Evolutionary conservation across 2,113 vertebrate genomes (phyloP), one percentile per base, ranked within the genome.

Genomic region (Porphyrio hochstetteri): DNA sequence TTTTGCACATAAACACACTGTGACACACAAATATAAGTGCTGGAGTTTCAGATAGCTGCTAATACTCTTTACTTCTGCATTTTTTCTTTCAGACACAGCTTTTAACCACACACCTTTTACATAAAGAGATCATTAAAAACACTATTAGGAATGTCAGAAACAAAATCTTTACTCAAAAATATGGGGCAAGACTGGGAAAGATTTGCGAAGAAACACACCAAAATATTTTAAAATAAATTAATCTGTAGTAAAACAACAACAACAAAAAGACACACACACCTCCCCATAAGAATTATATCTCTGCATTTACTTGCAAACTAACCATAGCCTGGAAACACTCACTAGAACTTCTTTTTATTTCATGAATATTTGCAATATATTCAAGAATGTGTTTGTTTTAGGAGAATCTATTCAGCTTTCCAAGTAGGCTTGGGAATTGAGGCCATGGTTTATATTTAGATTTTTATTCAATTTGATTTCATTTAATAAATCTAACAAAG

Each of bases 211-310:
- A 36, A 50, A 6, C 1, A 65, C 50, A 82, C 50, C 4, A 69
- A 76, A 76, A n/a, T 72, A 59, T 79, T 67, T 70, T 13, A 25
- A 60, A 91, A 67, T 1, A 72, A 84, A 76, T 55, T 57, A 2
- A 42, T 29, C 4, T 77, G 38, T 29, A 70, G 16, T 9, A 63
- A 85, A 88, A 33, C 19, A 80, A 60, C 4, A 4, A 71, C n/a
- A 3, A 36, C 50, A 71, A 3, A 40, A 60, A 71, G 17, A 27
- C 5, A 18, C 5, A 2, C 5, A 9, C 21, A 2, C 0, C 13
- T 53, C 0, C 3, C 3, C 9, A 46, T 42, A 5, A 48, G 15
- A 52, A 68, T 69, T 33, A 16, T 14, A 18, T 36, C 24, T 71
- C 38, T 80, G 7, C 9, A 52, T 79, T 65, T 74, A 50, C 12